These are phyloP conservation scores for Dorcus parallelipipedus DNA, from an alignment of 2,888 invertebrate genomes.

Conservation along the genomic window DNA sequence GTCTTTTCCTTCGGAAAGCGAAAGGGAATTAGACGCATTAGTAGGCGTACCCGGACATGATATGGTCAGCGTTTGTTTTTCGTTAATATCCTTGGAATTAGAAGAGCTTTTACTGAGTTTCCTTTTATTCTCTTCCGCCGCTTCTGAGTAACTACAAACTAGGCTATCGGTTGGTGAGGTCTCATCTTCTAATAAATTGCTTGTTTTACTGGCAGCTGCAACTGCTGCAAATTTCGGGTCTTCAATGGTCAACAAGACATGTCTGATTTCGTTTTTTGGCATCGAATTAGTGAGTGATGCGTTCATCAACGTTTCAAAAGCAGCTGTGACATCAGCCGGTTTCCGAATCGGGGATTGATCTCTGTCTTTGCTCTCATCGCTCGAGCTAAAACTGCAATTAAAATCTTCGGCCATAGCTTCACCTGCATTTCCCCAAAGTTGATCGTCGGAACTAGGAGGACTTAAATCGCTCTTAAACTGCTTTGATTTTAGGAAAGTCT, in stretches of 20 bases:
- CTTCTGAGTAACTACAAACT: conserved; percentile 65
- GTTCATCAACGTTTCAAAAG: conserved; percentile 34
- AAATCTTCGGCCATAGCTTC: conserved; percentile 66
- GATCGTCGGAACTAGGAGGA: conserved; percentile 53
- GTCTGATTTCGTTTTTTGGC: conserved; percentile 41
- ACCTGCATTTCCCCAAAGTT: conserved; percentile 58
- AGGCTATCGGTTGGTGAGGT: conserved; percentile 80
- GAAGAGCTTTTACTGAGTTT: conserved; percentile 41
- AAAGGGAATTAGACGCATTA: conserved; percentile 71
- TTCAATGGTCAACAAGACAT: conserved; percentile 63
- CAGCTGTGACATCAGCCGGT: conserved; percentile 4
- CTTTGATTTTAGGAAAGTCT: conserved; percentile 38
- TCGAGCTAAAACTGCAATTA: conserved; percentile 53
- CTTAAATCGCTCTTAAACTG: conserved; percentile 36
- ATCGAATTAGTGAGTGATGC: conserved; percentile 28
- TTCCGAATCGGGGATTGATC: conserved; percentile 17
- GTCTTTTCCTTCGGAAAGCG: conserved; percentile 77
- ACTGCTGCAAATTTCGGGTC: conserved; percentile 73
- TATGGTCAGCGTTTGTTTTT: conserved; percentile 46
- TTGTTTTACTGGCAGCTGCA: conserved; percentile 65
- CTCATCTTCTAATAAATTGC: conserved; percentile 74
- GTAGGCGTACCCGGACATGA: conserved; percentile 75
- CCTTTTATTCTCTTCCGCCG: conserved; percentile 50
- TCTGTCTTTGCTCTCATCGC: conserved; percentile 52
- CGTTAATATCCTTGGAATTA: conserved; percentile 52